These are phyloP conservation scores for Tympanuchus pallidicinctus DNA, from an alignment of 2,113 vertebrate genomes.

Conservation along the genomic window DNA sequence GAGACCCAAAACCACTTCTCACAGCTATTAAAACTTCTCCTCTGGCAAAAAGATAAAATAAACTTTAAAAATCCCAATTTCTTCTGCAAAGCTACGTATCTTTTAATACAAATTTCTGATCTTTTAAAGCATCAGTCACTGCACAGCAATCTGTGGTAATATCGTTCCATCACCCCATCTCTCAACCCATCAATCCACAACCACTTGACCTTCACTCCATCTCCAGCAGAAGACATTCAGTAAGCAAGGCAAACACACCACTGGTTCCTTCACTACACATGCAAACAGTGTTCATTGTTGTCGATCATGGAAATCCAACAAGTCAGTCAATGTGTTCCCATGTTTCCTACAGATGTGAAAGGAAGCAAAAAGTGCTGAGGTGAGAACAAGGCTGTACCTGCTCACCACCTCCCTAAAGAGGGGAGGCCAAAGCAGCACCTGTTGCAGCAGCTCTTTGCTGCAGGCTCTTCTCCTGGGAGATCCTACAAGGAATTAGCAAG, in stretches of 20 bases:
- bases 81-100: not conserved
- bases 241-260: not conserved
- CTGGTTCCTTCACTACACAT: not conserved
- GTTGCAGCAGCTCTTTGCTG: not conserved
- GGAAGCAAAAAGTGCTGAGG: not conserved
- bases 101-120: not conserved
- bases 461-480: not conserved
- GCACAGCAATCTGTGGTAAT: not conserved
- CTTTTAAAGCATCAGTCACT: not conserved
- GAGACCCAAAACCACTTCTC: not conserved
- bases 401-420: not conserved
- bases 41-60: not conserved
- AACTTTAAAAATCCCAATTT: not conserved
- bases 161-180: not conserved
- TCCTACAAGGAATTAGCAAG: not conserved
- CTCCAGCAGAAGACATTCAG: not conserved
- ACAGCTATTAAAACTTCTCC: not conserved
- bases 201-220: accelerated
- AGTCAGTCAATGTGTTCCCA: not conserved
- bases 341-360: not conserved
- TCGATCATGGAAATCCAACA: accelerated
- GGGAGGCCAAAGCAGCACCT: not conserved
- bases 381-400: not conserved
- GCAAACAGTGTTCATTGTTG: accelerated
- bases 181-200: not conserved